A percentile compares a stretch with the other conserved stretches of the same genome.
Evolutionary conservation across 2,888 invertebrate species (phyloP).

Genomic region (Melanostoma mellinum): DNA sequence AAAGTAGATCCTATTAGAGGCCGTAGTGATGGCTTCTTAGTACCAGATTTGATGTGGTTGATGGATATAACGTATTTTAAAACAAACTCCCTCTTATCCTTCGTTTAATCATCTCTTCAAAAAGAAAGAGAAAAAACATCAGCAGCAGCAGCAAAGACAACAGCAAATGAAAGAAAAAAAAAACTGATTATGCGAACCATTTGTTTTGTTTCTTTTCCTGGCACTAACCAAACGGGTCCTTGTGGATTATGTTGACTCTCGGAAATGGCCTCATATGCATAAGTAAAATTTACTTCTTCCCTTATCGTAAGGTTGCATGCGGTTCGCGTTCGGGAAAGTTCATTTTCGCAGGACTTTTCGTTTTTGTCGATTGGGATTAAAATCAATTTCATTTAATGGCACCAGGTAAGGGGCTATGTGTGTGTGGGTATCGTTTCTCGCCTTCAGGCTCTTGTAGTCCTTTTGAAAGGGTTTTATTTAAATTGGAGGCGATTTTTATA

Average conservation of each 20-base stretch:
- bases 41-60: constrained; percentile 66
- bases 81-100: constrained; percentile 45
- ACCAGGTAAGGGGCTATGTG: background rate
- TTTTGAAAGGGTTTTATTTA: constrained; percentile 63
- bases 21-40: constrained; percentile 59
- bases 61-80: constrained; percentile 58
- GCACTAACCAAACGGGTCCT: constrained; percentile 10
- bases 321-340: constrained; percentile 29
- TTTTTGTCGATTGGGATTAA: constrained; percentile 59
- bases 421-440: constrained; percentile 14
- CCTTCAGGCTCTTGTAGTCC: constrained; percentile 2
- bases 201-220: constrained; percentile 49
- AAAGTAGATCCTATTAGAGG: constrained; percentile 65
- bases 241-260: constrained; percentile 24
- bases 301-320: constrained; percentile 64
- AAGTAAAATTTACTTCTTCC: constrained; percentile 60
- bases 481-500: constrained; percentile 59
- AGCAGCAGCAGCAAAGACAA: too few relatives aligned
- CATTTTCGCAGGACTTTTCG: constrained; percentile 28
- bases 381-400: constrained; percentile 69
- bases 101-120: constrained; percentile 45
- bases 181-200: constrained; percentile 50
- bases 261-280: constrained; percentile 58
- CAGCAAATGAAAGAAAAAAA: background rate
- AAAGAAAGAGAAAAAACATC: background rate